Conservation (phyloP, 2,888 invertebrate species). For the Euplexia lucipara region DNA sequence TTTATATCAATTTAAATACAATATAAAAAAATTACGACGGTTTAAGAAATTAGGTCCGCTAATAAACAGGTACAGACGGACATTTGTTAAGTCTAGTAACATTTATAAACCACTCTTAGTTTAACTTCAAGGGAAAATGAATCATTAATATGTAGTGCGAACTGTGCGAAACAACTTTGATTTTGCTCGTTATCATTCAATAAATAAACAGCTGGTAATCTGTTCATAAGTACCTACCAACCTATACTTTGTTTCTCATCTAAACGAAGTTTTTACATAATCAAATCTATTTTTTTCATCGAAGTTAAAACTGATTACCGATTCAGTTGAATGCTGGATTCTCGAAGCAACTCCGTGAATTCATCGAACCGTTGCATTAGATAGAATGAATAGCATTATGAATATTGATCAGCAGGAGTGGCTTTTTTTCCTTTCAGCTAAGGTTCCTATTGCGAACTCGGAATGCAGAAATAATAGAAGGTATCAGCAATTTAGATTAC, state of each 20-base stretch:
- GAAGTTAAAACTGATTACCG: conserved; percentile 46
- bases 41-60: too few species aligned
- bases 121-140: conserved; percentile 6
- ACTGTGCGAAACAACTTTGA: too few species aligned
- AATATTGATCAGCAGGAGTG: conserved; percentile 63
- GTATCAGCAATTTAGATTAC: conserved; percentile 60
- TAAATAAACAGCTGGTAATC: conserved; percentile 19
- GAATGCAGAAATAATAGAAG: conserved; percentile 53
- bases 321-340: conserved; percentile 32
- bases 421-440: conserved; percentile 44
- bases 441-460: conserved; percentile 14
- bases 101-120: conserved; percentile 25
- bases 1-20: too few species aligned
- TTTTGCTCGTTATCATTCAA: conserved; percentile 10
- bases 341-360: conserved; percentile 21
- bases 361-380: conserved; percentile 49
- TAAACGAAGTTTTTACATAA: conserved; percentile 42
- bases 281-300: conserved; percentile 44
- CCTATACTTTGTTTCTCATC: too few species aligned
- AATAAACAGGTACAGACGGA: too few species aligned
- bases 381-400: conserved; percentile 58
- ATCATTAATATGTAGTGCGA: conserved; percentile 9
- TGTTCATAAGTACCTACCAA: too few species aligned
- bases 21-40: too few species aligned
- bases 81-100: conserved; percentile 1